A percentile compares a stretch with the other conserved stretches of the same genome.
phyloP scores from a whole-genome alignment of 1,140 invertebrate species.

The Wiebesia pumilae region DNA sequence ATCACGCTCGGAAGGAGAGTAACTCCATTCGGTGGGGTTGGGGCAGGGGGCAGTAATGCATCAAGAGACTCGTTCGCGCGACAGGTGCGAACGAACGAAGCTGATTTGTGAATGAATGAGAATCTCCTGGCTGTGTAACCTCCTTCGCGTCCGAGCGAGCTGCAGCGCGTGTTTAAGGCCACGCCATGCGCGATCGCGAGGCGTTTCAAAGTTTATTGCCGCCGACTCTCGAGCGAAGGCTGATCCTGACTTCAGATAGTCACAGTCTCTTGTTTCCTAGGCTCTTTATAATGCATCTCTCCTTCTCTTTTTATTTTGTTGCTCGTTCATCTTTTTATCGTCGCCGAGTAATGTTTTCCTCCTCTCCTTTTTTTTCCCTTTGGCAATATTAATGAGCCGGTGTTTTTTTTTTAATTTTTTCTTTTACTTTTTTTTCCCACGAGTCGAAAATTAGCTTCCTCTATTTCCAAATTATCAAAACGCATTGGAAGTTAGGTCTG shows the following conservation, averaged over 20 bases:
- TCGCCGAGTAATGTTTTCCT: not conserved
- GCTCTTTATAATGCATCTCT: not conserved
- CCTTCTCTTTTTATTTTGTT: not conserved
- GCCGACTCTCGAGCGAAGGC: slow-evolving; percentile 14
- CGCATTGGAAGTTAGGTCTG: not conserved
- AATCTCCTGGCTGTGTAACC: slow-evolving; percentile 8
- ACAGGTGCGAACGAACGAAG: slow-evolving; percentile 38
- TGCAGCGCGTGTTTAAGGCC: slow-evolving; percentile 8
- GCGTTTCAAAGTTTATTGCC: slow-evolving; percentile 45
- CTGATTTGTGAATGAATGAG: slow-evolving; percentile 48
- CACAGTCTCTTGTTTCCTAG: slow-evolving; percentile 39
- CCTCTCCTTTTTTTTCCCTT: not conserved
- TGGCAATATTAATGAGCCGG: not conserved
- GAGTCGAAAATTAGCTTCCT: not conserved
- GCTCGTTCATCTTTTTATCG: slow-evolving; percentile 18
- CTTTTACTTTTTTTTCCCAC: not conserved
- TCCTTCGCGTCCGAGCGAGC: not conserved
- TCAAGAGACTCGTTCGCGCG: not conserved
- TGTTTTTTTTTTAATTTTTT: not conserved
- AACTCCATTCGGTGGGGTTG: slow-evolving; percentile 11
- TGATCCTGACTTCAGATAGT: slow-evolving; percentile 36
- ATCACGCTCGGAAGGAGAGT: not conserved
- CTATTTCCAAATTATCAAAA: not conserved
- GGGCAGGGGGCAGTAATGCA: not conserved
- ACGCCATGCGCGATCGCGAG: not conserved